These are phyloP conservation scores for Thecophora atra DNA, from an alignment of 2,888 invertebrate species.

Conservation along the genomic window DNA sequence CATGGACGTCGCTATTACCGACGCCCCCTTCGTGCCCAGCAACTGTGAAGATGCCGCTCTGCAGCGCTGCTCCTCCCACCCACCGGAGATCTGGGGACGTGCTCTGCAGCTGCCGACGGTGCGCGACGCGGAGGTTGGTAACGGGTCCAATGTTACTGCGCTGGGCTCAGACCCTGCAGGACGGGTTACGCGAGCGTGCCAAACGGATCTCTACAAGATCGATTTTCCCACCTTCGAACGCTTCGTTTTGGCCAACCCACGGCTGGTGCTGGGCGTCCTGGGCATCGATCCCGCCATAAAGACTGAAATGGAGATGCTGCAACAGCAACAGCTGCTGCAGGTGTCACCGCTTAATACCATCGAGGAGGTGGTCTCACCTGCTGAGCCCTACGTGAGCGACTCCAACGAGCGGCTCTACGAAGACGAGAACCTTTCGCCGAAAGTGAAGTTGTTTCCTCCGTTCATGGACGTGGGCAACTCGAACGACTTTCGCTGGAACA, in stretches of 20 bases:
- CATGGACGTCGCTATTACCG: constrained; percentile 64
- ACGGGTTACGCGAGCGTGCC: constrained; percentile 54
- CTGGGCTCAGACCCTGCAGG: constrained; percentile 38
- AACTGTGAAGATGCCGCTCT: constrained; percentile 62
- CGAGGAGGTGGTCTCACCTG: constrained; percentile 61
- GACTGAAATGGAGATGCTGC: constrained; percentile 60
- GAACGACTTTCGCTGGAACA: constrained; percentile 53
- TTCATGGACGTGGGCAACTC: constrained; percentile 56
- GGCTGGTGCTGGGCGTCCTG: constrained; percentile 76
- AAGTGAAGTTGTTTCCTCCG: constrained; percentile 48
- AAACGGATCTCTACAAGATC: constrained; percentile 63
- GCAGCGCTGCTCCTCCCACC: constrained; percentile 83
- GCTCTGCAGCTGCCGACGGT: constrained; percentile 63
- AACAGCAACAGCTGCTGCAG: constrained; percentile 62
- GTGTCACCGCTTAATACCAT: constrained; percentile 62
- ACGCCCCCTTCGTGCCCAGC: constrained; percentile 53
- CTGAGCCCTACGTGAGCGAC: constrained; percentile 44
- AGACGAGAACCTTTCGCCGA: constrained; percentile 38
- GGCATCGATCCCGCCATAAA: constrained; percentile 74
- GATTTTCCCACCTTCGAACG: constrained; percentile 64
- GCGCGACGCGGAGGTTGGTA: neutral
- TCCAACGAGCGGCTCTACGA: constrained; percentile 48
- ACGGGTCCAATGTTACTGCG: constrained; percentile 43
- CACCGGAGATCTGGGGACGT: constrained; percentile 85
- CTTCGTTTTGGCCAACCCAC: constrained; percentile 76